Percentiles rank a stretch among this genome's conserved stretches.
phyloP scores from a whole-genome alignment of 2,797 vertebrate species.

The Champsocephalus gunnari region DNA sequence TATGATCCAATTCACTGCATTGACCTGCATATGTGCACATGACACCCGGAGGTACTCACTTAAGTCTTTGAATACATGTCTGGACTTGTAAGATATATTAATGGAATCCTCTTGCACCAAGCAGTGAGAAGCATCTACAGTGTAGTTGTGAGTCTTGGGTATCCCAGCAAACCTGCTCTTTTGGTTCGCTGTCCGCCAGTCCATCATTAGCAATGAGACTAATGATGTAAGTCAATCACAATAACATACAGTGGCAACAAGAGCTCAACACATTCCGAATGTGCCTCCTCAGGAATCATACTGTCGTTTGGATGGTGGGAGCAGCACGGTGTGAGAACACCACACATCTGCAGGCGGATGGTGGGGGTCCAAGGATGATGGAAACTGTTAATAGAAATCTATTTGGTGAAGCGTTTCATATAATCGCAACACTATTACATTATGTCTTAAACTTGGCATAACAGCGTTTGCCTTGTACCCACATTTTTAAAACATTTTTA shows the following conservation, averaged over 20 bases:
- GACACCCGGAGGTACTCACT: constrained; percentile 3
- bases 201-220: neutral
- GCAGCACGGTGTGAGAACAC: neutral
- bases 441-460: neutral
- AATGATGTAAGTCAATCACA: neutral
- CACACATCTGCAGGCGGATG: neutral
- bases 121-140: neutral
- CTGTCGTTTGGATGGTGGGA: neutral
- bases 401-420: neutral
- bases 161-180: constrained; percentile 1
- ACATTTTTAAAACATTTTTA: neutral
- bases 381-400: neutral
- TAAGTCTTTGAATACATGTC: constrained; percentile 27
- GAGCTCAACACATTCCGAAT: constrained; percentile 2
- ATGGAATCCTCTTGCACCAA: neutral
- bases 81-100: constrained; percentile 9
- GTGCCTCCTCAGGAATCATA: neutral
- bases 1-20: constrained; percentile 15
- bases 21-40: constrained; percentile 24
- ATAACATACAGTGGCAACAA: neutral
- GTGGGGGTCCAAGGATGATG: neutral
- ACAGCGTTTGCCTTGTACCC: neutral
- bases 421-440: neutral
- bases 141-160: neutral
- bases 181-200: neutral